Evolutionary conservation across 2,888 invertebrate genomes (phyloP), one percentile per base, ranked within the genome.

Genomic region (Machimus rusticus): DNA sequence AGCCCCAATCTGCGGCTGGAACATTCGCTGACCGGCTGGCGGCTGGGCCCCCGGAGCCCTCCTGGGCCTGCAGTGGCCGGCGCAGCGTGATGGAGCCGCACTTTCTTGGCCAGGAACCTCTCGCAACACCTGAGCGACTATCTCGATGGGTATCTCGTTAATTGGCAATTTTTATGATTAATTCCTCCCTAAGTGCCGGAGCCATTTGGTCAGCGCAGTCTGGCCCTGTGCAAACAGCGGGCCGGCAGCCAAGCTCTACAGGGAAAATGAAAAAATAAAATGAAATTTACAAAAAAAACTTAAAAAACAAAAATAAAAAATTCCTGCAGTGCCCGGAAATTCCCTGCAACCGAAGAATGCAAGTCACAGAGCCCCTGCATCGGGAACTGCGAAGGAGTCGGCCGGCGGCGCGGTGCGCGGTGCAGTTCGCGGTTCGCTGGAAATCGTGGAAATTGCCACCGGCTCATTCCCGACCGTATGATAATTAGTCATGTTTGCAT

Each of bases 131-230:
- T 82, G 57, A 82, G n/a, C 57, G 66, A 66, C 82, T 57, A 82
- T 82, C 55, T 57, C 39, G 82, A 82, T 82, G 82, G 31, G 37
- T 82, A 82, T 82, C 82, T 82, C 66, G 34, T 82, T 82, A 82
- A 82, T 82, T 82, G 82, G 82, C 57, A 82, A 82, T 82, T 82
- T 82, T 82, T 82, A 82, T 82, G 82, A 82, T 82, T 82, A 82
- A 82, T 82, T 82, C 19, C 82, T 82, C 51, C 57, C 37, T 82
- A 82, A 57, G 37, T 82, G 82, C 34, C 37, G 66, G 57, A 31
- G 57, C 66, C 37, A 82, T 82, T 82, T 82, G 82, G 82, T 57
- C 57, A 57, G 82, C 66, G n/a, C 57, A 23, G 57, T 39, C 28
- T 14, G 34, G 19, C 57, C 39, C 57, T 66, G 57, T 82, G 34